Evolutionary conservation across 2,113 vertebrate genomes (phyloP), one percentile per base, ranked within the genome.

Genomic region (Synchiropus splendidus): DNA sequence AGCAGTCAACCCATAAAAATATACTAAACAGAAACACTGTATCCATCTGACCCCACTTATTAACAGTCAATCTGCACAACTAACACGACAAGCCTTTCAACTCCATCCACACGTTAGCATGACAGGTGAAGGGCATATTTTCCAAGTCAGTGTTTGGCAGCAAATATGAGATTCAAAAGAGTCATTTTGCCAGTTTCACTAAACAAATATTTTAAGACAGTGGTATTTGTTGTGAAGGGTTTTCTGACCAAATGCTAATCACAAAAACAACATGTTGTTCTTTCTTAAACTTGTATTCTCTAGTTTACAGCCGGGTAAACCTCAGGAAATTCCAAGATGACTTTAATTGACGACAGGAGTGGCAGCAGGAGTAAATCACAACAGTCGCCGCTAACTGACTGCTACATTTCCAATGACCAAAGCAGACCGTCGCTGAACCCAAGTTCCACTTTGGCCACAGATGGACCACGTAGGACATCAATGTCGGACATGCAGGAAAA

Each of bases 401-500:
- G n/a, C n/a, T n/a, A n/a, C n/a, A n/a, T n/a, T n/a, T n/a, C n/a
- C 64, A 47, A 57, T 8, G 21, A 27, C 8, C 21, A 27, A 27
- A 27, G 4, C n/a, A n/a, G 21, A 27, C 48, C n/a, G 42, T 67
- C 51, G 53, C 48, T 44, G 1, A 31, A 55, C 58, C 51, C 54
- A 59, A 56, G 40, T 42, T 14, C 14, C n/a, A n/a, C n/a, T n/a
- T n/a, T n/a, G n/a, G n/a, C n/a, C 21, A 27, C 21, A 8, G 21
- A 27, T 8, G 66, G 43, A 46, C 40, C 1, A 42, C 51, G 44
- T 37, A 39, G 62, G 54, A 55, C 42, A 58, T 58, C 59, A 62
- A 66, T 58, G 54, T 31, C 35, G 54, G 58, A 71, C 56, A 55
- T 58, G 46, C 64, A 62, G 51, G 13, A 40, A 73, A 74, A 54